These are phyloP conservation scores for Metridium senile DNA, from an alignment of 92 coral and sea anemone species.

Conservation along the genomic window DNA sequence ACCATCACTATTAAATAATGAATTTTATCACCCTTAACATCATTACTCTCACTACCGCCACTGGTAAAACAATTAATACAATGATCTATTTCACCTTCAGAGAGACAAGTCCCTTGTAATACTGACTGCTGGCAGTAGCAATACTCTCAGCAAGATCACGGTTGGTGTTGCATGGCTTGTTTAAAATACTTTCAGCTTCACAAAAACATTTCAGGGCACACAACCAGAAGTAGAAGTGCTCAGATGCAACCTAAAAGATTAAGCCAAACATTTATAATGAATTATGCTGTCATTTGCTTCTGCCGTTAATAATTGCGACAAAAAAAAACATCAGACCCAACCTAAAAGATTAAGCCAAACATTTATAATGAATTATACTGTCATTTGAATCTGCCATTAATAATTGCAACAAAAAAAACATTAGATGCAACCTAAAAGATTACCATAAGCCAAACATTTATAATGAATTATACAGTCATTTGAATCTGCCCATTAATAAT, in stretches of 20 bases:
- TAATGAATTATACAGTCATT: no score
- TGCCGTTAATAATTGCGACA: no score
- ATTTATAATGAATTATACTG: no score
- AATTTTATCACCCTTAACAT: no score
- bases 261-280: no score
- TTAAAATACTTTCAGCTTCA: conserved; percentile 84
- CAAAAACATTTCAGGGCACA: conserved; percentile 83
- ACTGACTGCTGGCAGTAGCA: conserved; percentile 81
- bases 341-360: conserved; percentile 29
- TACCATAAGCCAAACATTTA: background rate
- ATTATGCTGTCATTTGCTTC: no score
- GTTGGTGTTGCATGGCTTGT: conserved; percentile 62
- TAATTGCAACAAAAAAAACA: no score
- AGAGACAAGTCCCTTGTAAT: conserved; percentile 84
- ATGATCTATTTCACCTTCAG: conserved; percentile 80
- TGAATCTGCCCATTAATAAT: background rate
- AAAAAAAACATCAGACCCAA: conserved; percentile 98
- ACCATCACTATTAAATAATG: no score
- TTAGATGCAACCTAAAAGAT: conserved; percentile 83
- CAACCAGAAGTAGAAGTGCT: conserved; percentile 89
- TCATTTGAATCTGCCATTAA: background rate
- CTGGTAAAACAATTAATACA: no score
- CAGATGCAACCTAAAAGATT: conserved; percentile 81
- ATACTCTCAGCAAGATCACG: conserved; percentile 69
- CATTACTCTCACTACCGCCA: no score